Conservation (phyloP, 2,888 invertebrate species). For the Ectropis crepuscularia region DNA sequence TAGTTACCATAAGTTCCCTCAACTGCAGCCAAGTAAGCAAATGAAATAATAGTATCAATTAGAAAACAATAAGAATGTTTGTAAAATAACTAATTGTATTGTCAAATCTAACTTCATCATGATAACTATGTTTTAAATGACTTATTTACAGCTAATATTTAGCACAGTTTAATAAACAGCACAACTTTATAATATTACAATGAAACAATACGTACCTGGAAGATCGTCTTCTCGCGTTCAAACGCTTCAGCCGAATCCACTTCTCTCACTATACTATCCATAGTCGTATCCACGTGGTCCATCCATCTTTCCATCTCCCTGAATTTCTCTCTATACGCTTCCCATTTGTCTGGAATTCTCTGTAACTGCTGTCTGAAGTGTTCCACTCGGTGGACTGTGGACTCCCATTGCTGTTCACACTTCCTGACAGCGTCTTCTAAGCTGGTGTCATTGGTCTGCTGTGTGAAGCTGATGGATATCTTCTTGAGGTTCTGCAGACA, state of each 20-base stretch:
- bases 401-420: conserved; percentile 91
- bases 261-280: conserved; percentile 93
- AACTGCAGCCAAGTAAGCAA: conserved; percentile 43
- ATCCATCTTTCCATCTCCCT: conserved; percentile 95
- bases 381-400: conserved; percentile 86
- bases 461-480: conserved; percentile 88
- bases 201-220: conserved; percentile 87
- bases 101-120: too few relatives aligned
- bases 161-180: too few relatives aligned
- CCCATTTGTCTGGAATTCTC: conserved; percentile 96
- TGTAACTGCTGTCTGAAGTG: conserved; percentile 86
- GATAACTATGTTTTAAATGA: too few relatives aligned
- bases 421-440: conserved; percentile 87
- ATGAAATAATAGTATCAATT: conserved; percentile 29
- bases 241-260: conserved; percentile 95
- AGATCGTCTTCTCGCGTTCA: conserved; percentile 94
- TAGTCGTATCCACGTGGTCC: conserved; percentile 93
- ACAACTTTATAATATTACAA: not conserved
- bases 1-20: conserved; percentile 46
- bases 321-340: conserved; percentile 92
- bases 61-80: conserved; percentile 8
- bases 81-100: not conserved
- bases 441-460: conserved; percentile 87
- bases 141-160: too few relatives aligned
- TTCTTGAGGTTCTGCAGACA: conserved; percentile 91